Percentiles rank a stretch among this genome's conserved stretches.
Conservation (phyloP, 1,140 invertebrate genomes). For the Pissodes strobi region DNA sequence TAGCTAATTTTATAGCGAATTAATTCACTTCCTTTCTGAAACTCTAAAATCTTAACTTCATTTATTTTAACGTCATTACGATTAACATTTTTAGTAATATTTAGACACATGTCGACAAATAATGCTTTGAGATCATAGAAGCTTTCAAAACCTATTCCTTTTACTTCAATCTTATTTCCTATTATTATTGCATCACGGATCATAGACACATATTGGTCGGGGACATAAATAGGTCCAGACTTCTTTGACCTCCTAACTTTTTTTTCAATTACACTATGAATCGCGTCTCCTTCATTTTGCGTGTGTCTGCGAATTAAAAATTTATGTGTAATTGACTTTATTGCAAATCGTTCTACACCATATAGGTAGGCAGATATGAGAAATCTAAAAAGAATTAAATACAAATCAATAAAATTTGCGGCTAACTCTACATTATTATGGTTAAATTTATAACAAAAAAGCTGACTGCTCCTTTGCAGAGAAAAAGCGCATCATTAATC, state of each 20-base stretch:
- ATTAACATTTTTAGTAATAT: no score
- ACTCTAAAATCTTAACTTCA: no score
- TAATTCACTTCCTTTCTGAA: no score
- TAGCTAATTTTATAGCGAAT: no score
- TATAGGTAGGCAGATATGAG: constrained; percentile 45
- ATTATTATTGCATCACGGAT: constrained; percentile 6
- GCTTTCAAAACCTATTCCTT: background rate
- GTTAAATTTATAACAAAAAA: no score
- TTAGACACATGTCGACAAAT: no score
- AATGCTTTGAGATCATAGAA: background rate
- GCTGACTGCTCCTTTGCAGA: no score
- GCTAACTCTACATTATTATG: no score
- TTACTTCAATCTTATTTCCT: background rate
- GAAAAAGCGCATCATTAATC: no score
- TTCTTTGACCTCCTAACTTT: constrained; percentile 43
- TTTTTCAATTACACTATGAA: constrained; percentile 53
- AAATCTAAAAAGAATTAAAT: no score
- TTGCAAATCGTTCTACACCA: constrained; percentile 39
- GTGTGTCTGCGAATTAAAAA: constrained; percentile 52
- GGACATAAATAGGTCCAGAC: constrained; percentile 42
- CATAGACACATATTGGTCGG: constrained; percentile 14
- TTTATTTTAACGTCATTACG: no score
- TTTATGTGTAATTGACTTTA: constrained; percentile 24
- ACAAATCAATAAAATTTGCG: no score
- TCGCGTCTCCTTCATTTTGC: constrained; percentile 46